Base-by-base conservation (phyloP, 2,888 invertebrate species). In the Phanerotoma sp. region DNA sequence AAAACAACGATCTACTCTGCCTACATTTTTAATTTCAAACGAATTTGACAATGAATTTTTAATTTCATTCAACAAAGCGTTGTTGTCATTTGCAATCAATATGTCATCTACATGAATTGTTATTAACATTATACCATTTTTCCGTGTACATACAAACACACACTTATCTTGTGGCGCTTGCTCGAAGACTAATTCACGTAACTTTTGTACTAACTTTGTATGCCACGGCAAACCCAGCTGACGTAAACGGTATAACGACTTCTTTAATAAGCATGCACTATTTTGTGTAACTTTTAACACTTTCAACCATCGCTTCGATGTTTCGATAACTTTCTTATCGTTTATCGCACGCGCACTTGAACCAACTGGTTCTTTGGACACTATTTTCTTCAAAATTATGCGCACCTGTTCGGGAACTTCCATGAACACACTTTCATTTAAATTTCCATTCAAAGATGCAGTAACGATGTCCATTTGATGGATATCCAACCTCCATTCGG, bases 161-260 rank as follows among this genome's bases (percentile, higher is more conserved):
- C 37, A 37, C 18, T 4, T 49, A 32, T 59, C 56, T 25, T 52
- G 52, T 9, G 41, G 13, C 13, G 54, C 15, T 1, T 32, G 10
- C n/a, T 50, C 7, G 3, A 61, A 51, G 3, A 21, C 37, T 4
- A 57, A 21, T 10, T 9, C 9, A 1, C 30, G 22, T 16, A 61
- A 45, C 35, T 44, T 48, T 9, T 54, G 25, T 4, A 46, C 25
- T 16, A 61, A 22, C 28, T 49, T 57, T 15, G 35, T 50, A 22
- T 61, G 41, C 57, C 59, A 59, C 38, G 47, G 51, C 13, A 56
- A 10, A 9, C 57, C 56, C 7, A 57, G 54, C 33, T 57, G 61
- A 3, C 46, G 32, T 25, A 54, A 41, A 1, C 56, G 56, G 18
- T 60, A 58, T 30, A 60, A 22, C 3, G 58, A 15, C 20, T 54